Evolutionary conservation across 2,113 vertebrate genomes (phyloP).

Genomic region (Cnemophilus loriae): DNA sequence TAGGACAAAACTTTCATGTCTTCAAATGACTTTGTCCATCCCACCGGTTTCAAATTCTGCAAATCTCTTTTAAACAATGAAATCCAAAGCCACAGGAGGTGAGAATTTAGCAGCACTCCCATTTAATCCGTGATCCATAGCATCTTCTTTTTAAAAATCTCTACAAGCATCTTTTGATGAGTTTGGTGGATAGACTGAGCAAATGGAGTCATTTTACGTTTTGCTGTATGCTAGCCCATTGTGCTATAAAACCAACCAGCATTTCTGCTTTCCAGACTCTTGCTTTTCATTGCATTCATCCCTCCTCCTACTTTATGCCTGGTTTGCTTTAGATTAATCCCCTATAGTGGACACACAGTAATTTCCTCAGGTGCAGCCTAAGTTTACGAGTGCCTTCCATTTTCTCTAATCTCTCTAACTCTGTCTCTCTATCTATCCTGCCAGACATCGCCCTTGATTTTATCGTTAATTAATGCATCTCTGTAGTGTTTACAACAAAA

Average conservation of each 20-base stretch:
- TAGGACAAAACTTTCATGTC: not conserved
- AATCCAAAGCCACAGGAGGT: not conserved
- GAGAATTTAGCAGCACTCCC: not conserved
- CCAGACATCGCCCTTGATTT: not conserved
- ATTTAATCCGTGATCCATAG: not conserved
- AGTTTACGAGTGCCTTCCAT: not conserved
- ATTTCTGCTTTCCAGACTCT: constrained; percentile 5
- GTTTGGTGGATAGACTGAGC: not conserved
- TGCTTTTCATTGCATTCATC: not conserved
- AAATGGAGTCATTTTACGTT: not conserved
- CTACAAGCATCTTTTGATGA: not conserved
- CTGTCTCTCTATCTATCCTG: not conserved
- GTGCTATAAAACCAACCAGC: not conserved
- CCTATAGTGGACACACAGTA: not conserved
- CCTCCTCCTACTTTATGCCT: not conserved
- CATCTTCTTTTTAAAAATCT: not conserved
- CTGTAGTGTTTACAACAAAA: not conserved
- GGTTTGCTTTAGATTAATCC: not conserved
- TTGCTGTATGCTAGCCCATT: not conserved
- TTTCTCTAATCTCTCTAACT: not conserved
- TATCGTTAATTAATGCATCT: not conserved
- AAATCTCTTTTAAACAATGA: not conserved
- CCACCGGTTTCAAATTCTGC: not conserved
- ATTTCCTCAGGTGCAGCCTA: not conserved
- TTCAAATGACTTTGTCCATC: not conserved